phyloP scores from a whole-genome alignment of 2,797 vertebrate species.

The Bovichtus diacanthus region DNA sequence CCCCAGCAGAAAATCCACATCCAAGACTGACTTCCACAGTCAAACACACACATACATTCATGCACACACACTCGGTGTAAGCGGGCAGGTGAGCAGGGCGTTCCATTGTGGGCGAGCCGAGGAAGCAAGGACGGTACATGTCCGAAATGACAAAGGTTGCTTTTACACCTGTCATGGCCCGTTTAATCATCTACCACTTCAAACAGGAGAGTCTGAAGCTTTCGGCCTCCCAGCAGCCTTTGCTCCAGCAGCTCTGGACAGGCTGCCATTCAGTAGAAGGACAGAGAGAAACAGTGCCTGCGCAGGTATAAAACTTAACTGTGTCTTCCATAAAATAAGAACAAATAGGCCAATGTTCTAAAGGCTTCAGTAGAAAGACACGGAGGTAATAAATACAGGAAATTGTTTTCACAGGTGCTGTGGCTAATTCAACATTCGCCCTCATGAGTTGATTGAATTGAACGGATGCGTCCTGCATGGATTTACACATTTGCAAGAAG shows the following conservation, averaged over 20 bases:
- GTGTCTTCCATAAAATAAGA: conserved; percentile 71
- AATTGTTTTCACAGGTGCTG: conserved; percentile 31
- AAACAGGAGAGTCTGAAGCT: conserved; percentile 88
- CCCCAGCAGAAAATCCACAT: conserved; percentile 4
- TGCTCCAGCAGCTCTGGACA: conserved; percentile 53
- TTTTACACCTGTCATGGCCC: conserved; percentile 94
- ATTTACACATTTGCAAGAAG: neutral
- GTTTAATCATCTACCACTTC: conserved; percentile 99
- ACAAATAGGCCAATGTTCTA: conserved; percentile 68
- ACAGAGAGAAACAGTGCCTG: conserved; percentile 25
- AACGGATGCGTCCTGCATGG: neutral
- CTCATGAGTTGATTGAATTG: neutral
- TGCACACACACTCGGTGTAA: conserved; percentile 30
- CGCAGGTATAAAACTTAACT: conserved; percentile 68
- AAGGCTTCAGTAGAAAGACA: conserved; percentile 11
- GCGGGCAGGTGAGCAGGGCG: conserved; percentile 72
- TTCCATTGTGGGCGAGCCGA: conserved; percentile 71
- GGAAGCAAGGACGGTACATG: conserved; percentile 82
- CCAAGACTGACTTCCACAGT: neutral
- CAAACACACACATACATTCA: conserved; percentile 27
- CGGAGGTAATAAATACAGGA: conserved; percentile 50
- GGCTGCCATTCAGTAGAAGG: conserved; percentile 44
- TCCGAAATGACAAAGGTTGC: conserved; percentile 97
- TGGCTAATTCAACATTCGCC: conserved; percentile 1
- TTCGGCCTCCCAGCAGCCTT: conserved; percentile 79